phyloP scores from a whole-genome alignment of 2,888 invertebrate genomes.

The Flexamia atlantica region DNA sequence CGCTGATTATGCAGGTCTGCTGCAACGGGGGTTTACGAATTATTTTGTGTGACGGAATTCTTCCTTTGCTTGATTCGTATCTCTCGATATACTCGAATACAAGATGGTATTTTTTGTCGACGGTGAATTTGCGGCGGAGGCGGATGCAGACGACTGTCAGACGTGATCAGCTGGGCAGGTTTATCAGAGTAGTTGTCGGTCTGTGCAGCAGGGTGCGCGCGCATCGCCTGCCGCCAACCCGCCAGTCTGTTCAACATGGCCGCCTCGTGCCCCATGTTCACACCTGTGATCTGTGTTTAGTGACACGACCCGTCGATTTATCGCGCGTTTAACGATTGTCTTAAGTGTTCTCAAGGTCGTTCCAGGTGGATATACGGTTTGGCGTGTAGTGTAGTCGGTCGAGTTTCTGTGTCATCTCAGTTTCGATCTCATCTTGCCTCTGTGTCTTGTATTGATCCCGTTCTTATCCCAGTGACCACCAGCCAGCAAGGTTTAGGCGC shows the following conservation, averaged over 20 bases:
- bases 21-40: too few relatives aligned
- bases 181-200: slow-evolving; percentile 17
- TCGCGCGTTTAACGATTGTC: background rate
- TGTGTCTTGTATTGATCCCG: slow-evolving; percentile 37
- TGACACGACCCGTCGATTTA: background rate
- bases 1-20: too few relatives aligned
- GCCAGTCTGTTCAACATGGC: slow-evolving; percentile 55
- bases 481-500: background rate
- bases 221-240: slow-evolving; percentile 50
- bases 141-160: slow-evolving; percentile 6
- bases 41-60: too few relatives aligned
- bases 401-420: background rate
- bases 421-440: slow-evolving; percentile 19
- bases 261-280: slow-evolving; percentile 25
- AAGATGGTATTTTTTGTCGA: too few relatives aligned
- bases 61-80: too few relatives aligned
- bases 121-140: background rate
- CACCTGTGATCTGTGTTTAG: slow-evolving; percentile 20
- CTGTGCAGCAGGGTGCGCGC: slow-evolving; percentile 55
- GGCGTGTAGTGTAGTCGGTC: background rate
- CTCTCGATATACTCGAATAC: too few relatives aligned
- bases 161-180: slow-evolving; percentile 44
- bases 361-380: background rate
- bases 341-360: background rate
- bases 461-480: slow-evolving; percentile 34